Evolutionary conservation across 2,113 vertebrate species (phyloP).

Genomic region (Murina feae): DNA sequence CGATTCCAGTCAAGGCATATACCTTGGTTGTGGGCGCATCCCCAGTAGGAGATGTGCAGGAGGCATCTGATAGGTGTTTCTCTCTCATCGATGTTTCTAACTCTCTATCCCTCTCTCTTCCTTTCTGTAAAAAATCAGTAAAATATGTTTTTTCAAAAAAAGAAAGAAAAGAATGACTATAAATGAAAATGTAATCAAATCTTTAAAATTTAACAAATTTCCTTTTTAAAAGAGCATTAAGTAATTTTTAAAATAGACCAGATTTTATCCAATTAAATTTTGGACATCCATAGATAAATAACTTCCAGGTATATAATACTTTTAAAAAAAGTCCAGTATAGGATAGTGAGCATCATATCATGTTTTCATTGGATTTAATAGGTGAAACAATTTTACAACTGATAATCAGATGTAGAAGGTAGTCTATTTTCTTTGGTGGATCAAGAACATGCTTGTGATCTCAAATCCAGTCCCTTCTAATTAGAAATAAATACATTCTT

Average conservation of each 20-base stretch:
- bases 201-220: not conserved
- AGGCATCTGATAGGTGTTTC: no score
- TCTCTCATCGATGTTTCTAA: no score
- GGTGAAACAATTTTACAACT: not conserved
- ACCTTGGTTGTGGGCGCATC: no score
- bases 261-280: not conserved
- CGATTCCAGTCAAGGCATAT: no score
- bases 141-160: no score
- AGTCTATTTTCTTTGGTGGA: not conserved
- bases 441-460: slow-evolving; percentile 20
- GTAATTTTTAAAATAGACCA: not conserved
- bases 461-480: not conserved
- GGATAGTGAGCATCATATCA: not conserved
- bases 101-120: no score
- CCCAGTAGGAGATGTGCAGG: no score
- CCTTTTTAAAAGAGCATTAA: not conserved
- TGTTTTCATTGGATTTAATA: not conserved
- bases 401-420: not conserved
- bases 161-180: not conserved
- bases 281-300: not conserved
- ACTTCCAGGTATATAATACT: not conserved
- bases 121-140: no score
- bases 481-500: not conserved
- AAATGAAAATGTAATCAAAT: not conserved
- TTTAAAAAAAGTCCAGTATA: not conserved